A percentile compares a stretch with the other conserved stretches of the same genome.
These are phyloP conservation scores for Drosophila tripunctata DNA, from an alignment of 2,888 invertebrate genomes.

Conservation along the genomic window DNA sequence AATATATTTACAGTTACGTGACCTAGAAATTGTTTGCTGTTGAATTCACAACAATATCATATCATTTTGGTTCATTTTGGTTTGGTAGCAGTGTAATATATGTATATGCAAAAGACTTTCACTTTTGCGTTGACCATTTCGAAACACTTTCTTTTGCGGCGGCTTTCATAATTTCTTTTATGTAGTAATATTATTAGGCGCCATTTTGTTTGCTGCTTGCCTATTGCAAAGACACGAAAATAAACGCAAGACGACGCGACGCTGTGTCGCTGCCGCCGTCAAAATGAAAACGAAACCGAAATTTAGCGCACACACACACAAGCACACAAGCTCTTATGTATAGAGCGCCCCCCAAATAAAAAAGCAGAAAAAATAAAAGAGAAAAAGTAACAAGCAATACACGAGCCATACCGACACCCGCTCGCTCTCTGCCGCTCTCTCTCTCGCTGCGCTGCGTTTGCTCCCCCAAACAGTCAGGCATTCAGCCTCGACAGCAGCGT, in stretches of 20 bases:
- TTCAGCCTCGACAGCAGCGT: slow-evolving; percentile 61
- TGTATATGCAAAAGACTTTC: slow-evolving; percentile 64
- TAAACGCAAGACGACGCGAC: slow-evolving; percentile 70
- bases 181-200: slow-evolving; percentile 70
- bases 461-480: slow-evolving; percentile 36
- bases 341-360: slow-evolving; percentile 42
- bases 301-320: slow-evolving; percentile 67
- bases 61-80: slow-evolving; percentile 13
- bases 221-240: slow-evolving; percentile 77
- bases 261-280: no score
- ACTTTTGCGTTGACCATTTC: slow-evolving; percentile 65
- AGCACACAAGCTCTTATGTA: slow-evolving; percentile 28
- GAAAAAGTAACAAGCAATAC: slow-evolving; percentile 26
- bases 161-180: slow-evolving; percentile 78
- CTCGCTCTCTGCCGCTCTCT: slow-evolving; percentile 4
- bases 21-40: slow-evolving; percentile 48
- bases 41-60: slow-evolving; percentile 15
- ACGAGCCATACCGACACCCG: slow-evolving; percentile 36
- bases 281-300: slow-evolving; percentile 83
- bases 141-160: slow-evolving; percentile 76
- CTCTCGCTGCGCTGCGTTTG: no score
- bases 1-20: slow-evolving; percentile 59
- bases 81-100: slow-evolving; percentile 11
- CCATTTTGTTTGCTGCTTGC: slow-evolving; percentile 67
- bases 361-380: slow-evolving; percentile 1